Evolutionary conservation across 2,797 vertebrate genomes (phyloP).

Genomic region (Botia almorhae): DNA sequence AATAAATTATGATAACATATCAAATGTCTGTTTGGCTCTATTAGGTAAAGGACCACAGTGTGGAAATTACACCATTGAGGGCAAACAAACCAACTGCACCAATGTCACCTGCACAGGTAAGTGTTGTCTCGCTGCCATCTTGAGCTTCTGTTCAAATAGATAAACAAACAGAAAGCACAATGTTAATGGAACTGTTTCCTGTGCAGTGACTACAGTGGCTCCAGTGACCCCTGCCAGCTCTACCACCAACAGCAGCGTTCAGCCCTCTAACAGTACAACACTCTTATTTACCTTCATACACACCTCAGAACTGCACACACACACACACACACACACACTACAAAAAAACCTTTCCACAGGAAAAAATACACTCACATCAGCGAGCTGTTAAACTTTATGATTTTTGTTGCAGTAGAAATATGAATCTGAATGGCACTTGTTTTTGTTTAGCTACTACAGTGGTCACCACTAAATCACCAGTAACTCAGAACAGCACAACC

Average conservation of each 20-base stretch:
- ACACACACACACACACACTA: neutral
- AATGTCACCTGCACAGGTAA: constrained; percentile 65
- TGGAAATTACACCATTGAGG: neutral
- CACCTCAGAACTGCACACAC: neutral
- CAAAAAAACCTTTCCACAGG: neutral
- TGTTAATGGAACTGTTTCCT: constrained; percentile 40
- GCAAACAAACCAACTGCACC: neutral
- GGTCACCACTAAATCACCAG: neutral
- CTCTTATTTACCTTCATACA: neutral
- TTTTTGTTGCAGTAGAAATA: neutral
- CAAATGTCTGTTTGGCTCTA: constrained; percentile 18
- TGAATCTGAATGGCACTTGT: neutral
- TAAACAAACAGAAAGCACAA: neutral
- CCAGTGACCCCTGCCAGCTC: neutral
- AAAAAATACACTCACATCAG: neutral
- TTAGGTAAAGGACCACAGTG: fast-evolving
- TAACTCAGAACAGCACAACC: constrained; percentile 31
- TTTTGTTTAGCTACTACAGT: constrained; percentile 21
- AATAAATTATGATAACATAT: neutral
- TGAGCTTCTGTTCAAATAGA: neutral
- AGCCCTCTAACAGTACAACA: neutral
- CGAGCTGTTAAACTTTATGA: neutral
- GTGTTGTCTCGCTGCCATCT: neutral
- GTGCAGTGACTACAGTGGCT: neutral
- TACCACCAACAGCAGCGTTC: constrained; percentile 3